phyloP scores from a whole-genome alignment of 2,113 vertebrate genomes.

The Scolopax mira region DNA sequence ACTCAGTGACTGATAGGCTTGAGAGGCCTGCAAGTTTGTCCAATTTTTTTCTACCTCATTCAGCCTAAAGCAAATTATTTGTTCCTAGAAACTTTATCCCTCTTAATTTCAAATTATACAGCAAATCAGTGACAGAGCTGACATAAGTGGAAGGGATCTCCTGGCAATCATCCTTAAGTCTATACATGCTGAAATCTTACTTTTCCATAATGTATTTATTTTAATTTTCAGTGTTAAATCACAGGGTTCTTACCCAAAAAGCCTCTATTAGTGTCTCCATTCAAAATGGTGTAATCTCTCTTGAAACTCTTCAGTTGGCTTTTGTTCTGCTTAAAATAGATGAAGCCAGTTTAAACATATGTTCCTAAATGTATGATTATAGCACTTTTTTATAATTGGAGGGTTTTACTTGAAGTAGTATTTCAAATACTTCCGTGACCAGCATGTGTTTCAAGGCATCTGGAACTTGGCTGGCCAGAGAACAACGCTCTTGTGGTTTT shows the following conservation, averaged over 20 bases:
- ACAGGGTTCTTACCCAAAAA: neutral
- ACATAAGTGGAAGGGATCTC: neutral
- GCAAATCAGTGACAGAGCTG: neutral
- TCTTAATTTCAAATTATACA: neutral
- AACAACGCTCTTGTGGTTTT: neutral
- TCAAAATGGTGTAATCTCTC: neutral
- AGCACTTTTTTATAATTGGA: slow-evolving; percentile 1
- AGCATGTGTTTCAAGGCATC: neutral
- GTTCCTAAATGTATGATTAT: slow-evolving; percentile 21
- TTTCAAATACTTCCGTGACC: slow-evolving; percentile 24
- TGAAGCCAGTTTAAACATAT: neutral
- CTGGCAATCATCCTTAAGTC: neutral
- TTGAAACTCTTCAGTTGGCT: neutral
- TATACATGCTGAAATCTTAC: neutral
- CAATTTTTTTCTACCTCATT: neutral
- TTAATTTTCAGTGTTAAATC: neutral
- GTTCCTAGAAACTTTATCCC: neutral
- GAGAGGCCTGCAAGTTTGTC: neutral
- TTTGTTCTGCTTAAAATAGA: slow-evolving; percentile 35
- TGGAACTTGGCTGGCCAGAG: neutral
- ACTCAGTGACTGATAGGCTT: neutral
- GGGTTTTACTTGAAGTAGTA: neutral
- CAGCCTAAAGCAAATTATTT: neutral
- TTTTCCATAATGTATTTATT: neutral
- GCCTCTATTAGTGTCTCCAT: neutral